Percentiles rank a stretch among this genome's conserved stretches.
Conservation (phyloP, 2,113 vertebrate genomes). For the Nettapus auritus region DNA sequence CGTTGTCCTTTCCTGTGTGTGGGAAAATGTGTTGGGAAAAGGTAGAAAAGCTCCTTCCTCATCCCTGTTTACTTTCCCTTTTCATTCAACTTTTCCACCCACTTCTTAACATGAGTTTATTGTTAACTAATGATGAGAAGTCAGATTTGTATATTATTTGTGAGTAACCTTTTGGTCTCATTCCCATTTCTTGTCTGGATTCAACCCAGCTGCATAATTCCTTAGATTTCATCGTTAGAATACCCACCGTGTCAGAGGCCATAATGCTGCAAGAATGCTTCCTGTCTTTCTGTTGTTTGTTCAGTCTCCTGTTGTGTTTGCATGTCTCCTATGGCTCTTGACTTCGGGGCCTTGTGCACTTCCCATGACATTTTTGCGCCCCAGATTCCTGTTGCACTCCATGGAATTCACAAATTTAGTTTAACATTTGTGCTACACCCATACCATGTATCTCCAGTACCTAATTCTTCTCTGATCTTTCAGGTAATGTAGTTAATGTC, state of each 20-base stretch:
- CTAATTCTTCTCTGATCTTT: neutral
- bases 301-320: neutral
- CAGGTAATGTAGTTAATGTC: neutral
- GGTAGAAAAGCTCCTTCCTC: neutral
- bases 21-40: neutral
- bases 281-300: neutral
- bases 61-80: neutral
- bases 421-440: fast-evolving
- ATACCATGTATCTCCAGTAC: neutral
- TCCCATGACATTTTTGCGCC: neutral
- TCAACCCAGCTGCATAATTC: neutral
- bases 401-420: neutral
- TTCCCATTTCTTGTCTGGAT: neutral
- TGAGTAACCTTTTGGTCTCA: fast-evolving
- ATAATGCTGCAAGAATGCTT: neutral
- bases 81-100: neutral
- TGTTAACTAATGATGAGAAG: neutral
- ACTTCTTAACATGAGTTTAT: neutral
- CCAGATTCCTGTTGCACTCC: neutral
- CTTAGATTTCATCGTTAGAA: neutral
- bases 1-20: neutral
- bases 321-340: neutral
- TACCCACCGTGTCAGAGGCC: neutral
- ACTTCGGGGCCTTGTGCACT: neutral
- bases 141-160: neutral